Evolutionary conservation across 2,888 invertebrate species (phyloP).

Genomic region (Schizaphis graminum): DNA sequence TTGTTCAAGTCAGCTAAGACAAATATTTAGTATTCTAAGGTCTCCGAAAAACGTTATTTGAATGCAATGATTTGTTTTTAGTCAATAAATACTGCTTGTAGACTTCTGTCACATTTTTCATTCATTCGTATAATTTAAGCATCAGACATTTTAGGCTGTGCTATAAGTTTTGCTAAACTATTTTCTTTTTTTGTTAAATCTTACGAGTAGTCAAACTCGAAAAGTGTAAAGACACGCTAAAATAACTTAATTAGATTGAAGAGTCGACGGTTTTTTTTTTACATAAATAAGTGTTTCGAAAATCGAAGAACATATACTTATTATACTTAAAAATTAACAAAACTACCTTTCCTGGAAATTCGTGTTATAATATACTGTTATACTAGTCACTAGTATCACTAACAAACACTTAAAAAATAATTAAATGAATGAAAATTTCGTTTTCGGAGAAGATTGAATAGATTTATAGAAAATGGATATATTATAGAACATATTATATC

Average conservation of each 20-base stretch:
- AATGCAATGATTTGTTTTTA: not conserved
- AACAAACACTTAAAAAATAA: not conserved
- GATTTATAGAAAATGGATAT: too few relatives aligned
- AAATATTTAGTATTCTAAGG: not conserved
- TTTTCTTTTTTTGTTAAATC: not conserved
- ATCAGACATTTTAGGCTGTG: not conserved
- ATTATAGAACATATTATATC: not conserved
- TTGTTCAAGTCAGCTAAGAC: not conserved
- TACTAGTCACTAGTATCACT: not conserved
- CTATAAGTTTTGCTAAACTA: not conserved
- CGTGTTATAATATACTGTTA: not conserved
- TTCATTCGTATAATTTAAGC: not conserved
- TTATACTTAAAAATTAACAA: not conserved
- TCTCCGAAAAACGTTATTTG: not conserved
- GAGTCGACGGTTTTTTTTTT: not conserved
- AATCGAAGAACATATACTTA: not conserved
- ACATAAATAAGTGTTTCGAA: not conserved
- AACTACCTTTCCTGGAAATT: not conserved
- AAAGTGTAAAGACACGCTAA: not conserved
- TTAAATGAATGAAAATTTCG: not conserved
- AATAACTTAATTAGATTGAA: slow-evolving; percentile 2
- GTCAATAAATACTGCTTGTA: not conserved
- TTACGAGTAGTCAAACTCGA: not conserved
- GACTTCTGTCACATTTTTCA: not conserved
- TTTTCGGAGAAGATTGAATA: not conserved